Conservation (phyloP, 1,140 invertebrate genomes). For the Calosoma granatense region DNA sequence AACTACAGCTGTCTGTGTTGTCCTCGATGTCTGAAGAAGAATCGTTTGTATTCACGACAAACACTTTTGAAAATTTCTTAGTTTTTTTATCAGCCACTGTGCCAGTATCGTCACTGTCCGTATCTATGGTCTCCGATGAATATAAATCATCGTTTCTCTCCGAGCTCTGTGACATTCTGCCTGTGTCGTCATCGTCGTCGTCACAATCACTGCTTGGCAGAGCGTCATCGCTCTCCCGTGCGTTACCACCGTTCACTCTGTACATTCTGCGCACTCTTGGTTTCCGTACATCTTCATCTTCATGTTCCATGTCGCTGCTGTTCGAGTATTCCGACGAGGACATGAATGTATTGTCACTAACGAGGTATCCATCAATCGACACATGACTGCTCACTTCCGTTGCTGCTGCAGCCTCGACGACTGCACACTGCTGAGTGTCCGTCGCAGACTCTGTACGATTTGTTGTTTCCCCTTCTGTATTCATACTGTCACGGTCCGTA, state of each 20-base stretch:
- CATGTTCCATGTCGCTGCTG: constrained; percentile 37
- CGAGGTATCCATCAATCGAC: constrained; percentile 37
- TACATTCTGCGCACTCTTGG: constrained; percentile 24
- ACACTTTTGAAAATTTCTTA: constrained; percentile 58
- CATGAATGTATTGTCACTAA: constrained; percentile 42
- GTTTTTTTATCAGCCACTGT: constrained; percentile 49
- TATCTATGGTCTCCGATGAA: constrained; percentile 46
- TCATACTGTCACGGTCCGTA: too few relatives aligned
- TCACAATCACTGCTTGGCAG: constrained; percentile 22
- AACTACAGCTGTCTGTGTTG: constrained; percentile 37
- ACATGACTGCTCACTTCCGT: constrained; percentile 13
- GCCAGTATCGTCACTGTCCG: constrained; percentile 45
- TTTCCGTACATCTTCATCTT: constrained; percentile 25
- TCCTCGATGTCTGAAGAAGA: constrained; percentile 53
- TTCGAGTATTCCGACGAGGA: constrained; percentile 41
- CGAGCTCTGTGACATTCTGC: constrained; percentile 26
- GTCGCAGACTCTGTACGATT: not conserved
- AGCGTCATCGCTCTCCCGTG: constrained; percentile 25
- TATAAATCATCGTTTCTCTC: constrained; percentile 39
- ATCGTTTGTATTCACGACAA: constrained; percentile 59
- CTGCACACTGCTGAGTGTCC: not conserved
- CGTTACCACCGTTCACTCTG: constrained; percentile 25
- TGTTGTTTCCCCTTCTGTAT: not conserved
- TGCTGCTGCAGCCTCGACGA: not conserved
- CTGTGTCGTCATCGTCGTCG: constrained; percentile 29